Evolutionary conservation across 1,140 invertebrate species (phyloP), one percentile per base, ranked within the genome.

Genomic region (Zaprionus gabonicus): DNA sequence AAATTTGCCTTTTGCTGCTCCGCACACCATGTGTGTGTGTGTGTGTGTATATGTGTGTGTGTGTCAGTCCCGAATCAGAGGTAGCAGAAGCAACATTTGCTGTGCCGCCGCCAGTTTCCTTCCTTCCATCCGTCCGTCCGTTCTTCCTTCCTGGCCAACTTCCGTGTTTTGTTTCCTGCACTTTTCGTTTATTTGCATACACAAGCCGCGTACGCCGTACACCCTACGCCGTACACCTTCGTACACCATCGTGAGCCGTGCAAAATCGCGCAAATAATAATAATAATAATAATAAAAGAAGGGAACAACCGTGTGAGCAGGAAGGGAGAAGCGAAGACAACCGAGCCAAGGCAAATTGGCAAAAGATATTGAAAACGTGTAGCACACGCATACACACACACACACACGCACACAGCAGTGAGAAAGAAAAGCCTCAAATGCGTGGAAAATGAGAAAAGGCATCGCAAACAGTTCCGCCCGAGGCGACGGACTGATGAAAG

Each of bases 191-290:
- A 90, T 90, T 90, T 90, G 85, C 85, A 90, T 90, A 90, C 85
- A 85, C 85, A 90, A 75, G 78, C 77, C 72, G 69, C 71, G 67
- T 51, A 69, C 53, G 67, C 73, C 78, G 69, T 90, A 81, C 80
- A 90, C 7, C 9, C 5, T 20, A 20, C 10, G 4, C 56, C 56
- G 25, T 28, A 27, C n/a, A 27, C 59, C 31, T 28, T 23, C 23
- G 23, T 17, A 27, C 15, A 23, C 28, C 15, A 23, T 17, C 41
- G 25, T 46, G 62, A 34, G 64, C 77, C 79, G 70, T 90, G 85
- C 81, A 90, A 90, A 90, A 90, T 90, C 85, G 85, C 79, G 85
- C 86, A 90, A 90, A 90, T 90, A 90, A 90, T 90, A 90, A 90
- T 87, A 87, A 90, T 87, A 87, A 86, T 79, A 82, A 60, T 56